Evolutionary conservation across 2,113 vertebrate species (phyloP).

Genomic region (Pangasianodon gigas): DNA sequence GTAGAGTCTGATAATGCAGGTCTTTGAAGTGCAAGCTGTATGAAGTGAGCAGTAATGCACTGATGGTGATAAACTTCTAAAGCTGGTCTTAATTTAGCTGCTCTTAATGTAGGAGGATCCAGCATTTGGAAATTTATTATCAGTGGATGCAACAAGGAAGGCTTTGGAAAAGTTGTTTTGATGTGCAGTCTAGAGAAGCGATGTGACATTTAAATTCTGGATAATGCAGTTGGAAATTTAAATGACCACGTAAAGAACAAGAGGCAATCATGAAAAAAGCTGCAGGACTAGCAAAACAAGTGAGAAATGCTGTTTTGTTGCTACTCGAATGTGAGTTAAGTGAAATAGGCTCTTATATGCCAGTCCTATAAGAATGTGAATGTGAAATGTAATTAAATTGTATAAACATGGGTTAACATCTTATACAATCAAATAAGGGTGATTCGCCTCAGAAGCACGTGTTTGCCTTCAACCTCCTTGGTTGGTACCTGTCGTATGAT

Average conservation of each 20-base stretch:
- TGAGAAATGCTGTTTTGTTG: neutral
- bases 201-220: neutral
- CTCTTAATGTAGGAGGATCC: neutral
- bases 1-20: slow-evolving; percentile 26
- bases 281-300: neutral
- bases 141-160: neutral
- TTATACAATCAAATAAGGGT: neutral
- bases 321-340: neutral
- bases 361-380: neutral
- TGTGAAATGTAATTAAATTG: neutral
- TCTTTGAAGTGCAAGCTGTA: slow-evolving; percentile 36
- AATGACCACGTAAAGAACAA: neutral
- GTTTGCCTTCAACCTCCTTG: neutral
- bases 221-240: neutral
- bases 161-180: slow-evolving; percentile 11
- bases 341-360: neutral
- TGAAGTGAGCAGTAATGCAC: neutral
- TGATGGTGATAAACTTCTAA: neutral
- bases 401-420: neutral
- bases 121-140: neutral
- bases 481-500: neutral
- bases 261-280: neutral
- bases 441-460: neutral
- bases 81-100: slow-evolving; percentile 2
- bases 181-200: neutral